Conservation (phyloP, 1,140 invertebrate species). For the Drosophila sp. region DNA sequence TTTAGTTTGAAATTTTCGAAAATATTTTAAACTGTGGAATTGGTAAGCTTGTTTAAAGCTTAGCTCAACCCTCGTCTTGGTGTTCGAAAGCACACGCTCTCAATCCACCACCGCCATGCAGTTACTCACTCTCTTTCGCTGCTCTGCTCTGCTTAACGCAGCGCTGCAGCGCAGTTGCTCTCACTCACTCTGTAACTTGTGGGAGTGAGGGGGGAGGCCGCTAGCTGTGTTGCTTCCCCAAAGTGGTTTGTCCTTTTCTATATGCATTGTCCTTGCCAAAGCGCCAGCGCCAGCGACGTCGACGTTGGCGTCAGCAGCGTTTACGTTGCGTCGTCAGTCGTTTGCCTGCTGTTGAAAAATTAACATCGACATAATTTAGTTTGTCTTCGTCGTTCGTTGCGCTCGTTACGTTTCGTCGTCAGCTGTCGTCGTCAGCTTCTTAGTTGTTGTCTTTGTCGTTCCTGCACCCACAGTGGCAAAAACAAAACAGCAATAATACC, state of each 20-base stretch:
- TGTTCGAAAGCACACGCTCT: constrained; percentile 7
- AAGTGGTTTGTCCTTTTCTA: constrained; percentile 67
- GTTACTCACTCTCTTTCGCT: constrained; percentile 10
- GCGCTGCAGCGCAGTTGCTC: constrained; percentile 12
- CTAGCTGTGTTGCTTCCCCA: constrained; percentile 41
- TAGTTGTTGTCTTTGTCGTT: constrained; percentile 25
- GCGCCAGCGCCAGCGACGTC: constrained; percentile 29
- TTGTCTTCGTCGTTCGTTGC: constrained; percentile 79
- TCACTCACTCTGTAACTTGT: constrained; percentile 13
- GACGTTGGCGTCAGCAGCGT: constrained; percentile 22
- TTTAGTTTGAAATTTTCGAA: background rate
- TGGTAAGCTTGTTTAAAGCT: constrained; percentile 3
- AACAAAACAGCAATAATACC: constrained; percentile 12
- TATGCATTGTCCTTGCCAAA: constrained; percentile 71
- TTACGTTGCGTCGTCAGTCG: constrained; percentile 56
- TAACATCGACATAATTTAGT: constrained; percentile 81
- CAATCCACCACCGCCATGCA: constrained; percentile 13
- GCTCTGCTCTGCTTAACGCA: background rate
- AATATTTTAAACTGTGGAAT: constrained; percentile 6
- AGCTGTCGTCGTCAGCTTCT: constrained; percentile 42
- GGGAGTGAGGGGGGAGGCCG: constrained; percentile 45
- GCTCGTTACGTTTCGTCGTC: constrained; percentile 74
- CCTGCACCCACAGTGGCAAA: constrained; percentile 13
- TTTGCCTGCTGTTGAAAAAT: constrained; percentile 75
- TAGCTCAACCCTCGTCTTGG: constrained; percentile 20